Evolutionary conservation across 1,140 invertebrate genomes (phyloP).

Genomic region (Drosophila chauvacae): DNA sequence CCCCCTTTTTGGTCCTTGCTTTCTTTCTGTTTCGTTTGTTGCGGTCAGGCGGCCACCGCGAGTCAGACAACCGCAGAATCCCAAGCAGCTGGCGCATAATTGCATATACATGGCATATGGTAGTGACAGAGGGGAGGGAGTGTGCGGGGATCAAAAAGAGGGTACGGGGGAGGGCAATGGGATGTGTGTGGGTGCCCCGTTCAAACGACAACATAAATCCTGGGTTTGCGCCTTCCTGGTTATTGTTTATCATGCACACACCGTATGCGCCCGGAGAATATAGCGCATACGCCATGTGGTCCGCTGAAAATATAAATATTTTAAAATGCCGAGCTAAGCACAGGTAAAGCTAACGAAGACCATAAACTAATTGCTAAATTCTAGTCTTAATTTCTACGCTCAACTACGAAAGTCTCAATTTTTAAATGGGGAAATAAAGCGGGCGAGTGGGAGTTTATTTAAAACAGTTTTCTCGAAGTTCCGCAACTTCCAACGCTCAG

Average conservation of each 20-base stretch:
- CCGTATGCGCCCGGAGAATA: constrained; percentile 44
- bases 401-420: constrained; percentile 12
- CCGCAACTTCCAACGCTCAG: constrained; percentile 3
- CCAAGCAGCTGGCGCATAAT: constrained; percentile 58
- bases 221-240: constrained; percentile 67
- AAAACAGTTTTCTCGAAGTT: constrained; percentile 21
- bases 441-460: constrained; percentile 13
- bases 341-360: background rate
- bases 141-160: background rate
- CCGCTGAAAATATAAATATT: constrained; percentile 63
- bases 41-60: constrained; percentile 54
- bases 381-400: background rate
- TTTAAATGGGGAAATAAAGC: constrained; percentile 2
- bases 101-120: constrained; percentile 60
- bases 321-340: constrained; percentile 52
- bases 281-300: constrained; percentile 69
- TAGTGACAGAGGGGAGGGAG: constrained; percentile 9
- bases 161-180: background rate
- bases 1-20: constrained; percentile 8
- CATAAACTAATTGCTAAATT: constrained; percentile 20
- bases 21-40: constrained; percentile 45
- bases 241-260: constrained; percentile 74
- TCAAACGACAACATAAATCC: constrained; percentile 75
- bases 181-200: background rate
- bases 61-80: constrained; percentile 57